phyloP scores from a whole-genome alignment of 2,113 vertebrate species.

The Malurus alboscapulatus region DNA sequence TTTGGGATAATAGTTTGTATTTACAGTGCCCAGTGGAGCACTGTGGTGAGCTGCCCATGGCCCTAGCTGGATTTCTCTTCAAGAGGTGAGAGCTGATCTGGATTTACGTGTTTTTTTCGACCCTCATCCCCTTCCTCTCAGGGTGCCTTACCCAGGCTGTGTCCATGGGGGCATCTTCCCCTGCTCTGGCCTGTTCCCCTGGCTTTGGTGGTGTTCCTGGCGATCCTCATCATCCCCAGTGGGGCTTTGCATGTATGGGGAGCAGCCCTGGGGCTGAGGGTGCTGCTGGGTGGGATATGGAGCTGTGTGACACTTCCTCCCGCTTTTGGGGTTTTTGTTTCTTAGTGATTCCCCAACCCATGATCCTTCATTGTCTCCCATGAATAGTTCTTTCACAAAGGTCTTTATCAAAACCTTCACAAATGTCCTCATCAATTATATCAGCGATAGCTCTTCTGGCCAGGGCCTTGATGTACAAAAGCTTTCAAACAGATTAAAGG shows the following conservation, averaged over 20 bases:
- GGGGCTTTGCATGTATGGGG: neutral
- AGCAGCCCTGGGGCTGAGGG: no score
- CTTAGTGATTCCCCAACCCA: neutral
- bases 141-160: neutral
- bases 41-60: neutral
- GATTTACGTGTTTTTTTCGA: neutral
- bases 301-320: rapidly evolving
- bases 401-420: neutral
- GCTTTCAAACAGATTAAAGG: constrained; percentile 16
- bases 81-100: neutral
- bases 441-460: neutral
- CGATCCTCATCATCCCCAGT: rapidly evolving
- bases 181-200: rapidly evolving
- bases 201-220: neutral
- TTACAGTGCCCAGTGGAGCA: neutral
- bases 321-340: neutral
- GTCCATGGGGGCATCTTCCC: neutral
- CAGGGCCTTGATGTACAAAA: neutral
- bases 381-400: neutral
- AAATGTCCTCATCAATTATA: neutral
- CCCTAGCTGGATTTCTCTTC: neutral
- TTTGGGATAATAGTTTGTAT: neutral
- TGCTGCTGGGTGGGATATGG: neutral
- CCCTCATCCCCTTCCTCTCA: neutral
- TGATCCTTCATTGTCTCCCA: neutral